These are phyloP conservation scores for Calycopis cecrops DNA, from an alignment of 1,140 invertebrate species.

Conservation along the genomic window DNA sequence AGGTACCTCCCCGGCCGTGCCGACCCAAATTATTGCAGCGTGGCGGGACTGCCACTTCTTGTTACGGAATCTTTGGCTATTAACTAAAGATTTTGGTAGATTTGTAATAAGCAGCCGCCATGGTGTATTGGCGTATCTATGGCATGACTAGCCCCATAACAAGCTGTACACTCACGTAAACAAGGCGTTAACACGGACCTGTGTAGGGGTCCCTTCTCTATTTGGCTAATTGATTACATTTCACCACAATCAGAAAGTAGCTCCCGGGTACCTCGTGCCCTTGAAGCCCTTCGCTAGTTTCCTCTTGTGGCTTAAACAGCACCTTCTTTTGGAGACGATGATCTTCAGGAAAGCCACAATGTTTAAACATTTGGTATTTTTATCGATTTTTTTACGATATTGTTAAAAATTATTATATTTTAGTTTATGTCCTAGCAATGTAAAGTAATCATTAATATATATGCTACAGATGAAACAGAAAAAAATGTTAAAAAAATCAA, in stretches of 20 bases:
- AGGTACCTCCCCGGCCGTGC: too few relatives aligned
- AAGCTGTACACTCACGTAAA: background rate
- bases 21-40: too few relatives aligned
- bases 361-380: too few relatives aligned
- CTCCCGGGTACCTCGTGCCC: background rate
- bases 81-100: background rate
- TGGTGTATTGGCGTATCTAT: background rate
- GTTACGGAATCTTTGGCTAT: too few relatives aligned
- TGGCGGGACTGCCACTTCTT: background rate
- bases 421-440: too few relatives aligned
- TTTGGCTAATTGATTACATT: conserved; percentile 2
- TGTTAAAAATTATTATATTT: too few relatives aligned
- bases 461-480: too few relatives aligned
- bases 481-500: too few relatives aligned
- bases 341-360: too few relatives aligned
- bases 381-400: too few relatives aligned
- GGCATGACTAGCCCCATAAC: background rate
- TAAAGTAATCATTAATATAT: too few relatives aligned
- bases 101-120: background rate
- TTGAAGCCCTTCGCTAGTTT: background rate
- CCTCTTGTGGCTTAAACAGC: background rate
- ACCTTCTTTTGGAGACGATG: too few relatives aligned
- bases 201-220: background rate
- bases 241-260: background rate
- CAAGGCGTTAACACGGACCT: background rate